Conservation (phyloP, 2,113 vertebrate genomes). For the Psilopogon haemacephalus region DNA sequence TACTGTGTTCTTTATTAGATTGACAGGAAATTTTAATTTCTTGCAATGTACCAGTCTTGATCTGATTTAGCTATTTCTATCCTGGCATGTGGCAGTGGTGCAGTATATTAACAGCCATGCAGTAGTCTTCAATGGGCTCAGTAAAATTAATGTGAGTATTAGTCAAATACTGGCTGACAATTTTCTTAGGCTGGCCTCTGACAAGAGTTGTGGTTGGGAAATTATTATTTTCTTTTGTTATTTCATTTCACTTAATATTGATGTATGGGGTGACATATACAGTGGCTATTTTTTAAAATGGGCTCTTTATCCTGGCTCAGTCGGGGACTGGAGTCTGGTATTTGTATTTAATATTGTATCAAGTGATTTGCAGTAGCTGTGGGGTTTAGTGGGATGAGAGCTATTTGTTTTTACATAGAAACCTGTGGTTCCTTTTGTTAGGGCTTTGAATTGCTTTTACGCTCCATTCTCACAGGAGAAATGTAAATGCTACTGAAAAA, state of each 20-base stretch:
- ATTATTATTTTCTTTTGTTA: not conserved
- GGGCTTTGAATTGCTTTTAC: constrained; percentile 7
- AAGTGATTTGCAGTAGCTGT: constrained; percentile 29
- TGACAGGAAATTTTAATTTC: not conserved
- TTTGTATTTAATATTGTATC: constrained; percentile 53
- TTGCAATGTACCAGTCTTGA: not conserved
- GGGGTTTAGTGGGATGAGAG: constrained; percentile 24
- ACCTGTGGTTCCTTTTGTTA: not conserved
- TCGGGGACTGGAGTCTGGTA: not conserved
- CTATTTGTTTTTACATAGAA: constrained; percentile 22
- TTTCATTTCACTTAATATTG: constrained; percentile 21
- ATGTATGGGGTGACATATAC: not conserved
- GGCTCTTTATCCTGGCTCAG: not conserved
- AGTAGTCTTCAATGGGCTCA: not conserved
- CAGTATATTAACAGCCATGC: not conserved
- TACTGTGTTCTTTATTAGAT: not conserved
- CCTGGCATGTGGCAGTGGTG: not conserved
- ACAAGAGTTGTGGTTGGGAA: not conserved
- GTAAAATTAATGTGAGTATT: constrained; percentile 4
- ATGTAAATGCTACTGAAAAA: constrained; percentile 7
- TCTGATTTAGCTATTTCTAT: not conserved
- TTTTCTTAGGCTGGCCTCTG: not conserved
- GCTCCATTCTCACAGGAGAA: not conserved
- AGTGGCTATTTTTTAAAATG: not conserved
- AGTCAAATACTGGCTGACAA: not conserved